A percentile compares a stretch with the other conserved stretches of the same genome.
These are phyloP conservation scores for Maconellicoccus hirsutus DNA, from an alignment of 1,140 invertebrate species.

Conservation along the genomic window DNA sequence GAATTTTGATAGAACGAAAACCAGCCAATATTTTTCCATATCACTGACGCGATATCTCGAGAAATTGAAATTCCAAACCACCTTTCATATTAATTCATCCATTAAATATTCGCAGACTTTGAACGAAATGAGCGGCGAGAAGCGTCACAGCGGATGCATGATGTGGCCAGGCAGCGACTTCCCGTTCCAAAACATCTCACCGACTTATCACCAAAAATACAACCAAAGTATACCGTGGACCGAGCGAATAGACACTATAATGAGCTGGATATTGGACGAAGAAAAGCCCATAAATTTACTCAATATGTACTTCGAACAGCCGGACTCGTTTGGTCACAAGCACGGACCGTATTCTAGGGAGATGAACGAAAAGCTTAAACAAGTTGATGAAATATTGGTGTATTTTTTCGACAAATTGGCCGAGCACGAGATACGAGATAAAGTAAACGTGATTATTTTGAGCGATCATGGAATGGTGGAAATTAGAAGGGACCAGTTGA, in stretches of 20 bases:
- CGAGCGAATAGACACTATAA: constrained; percentile 44
- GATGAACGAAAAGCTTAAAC: constrained; percentile 39
- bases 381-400: constrained; percentile 44
- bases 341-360: constrained; percentile 38
- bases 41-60: too few species aligned
- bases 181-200: constrained; percentile 38
- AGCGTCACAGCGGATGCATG: constrained; percentile 42
- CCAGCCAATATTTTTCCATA: too few species aligned
- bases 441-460: constrained; percentile 53
- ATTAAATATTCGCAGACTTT: constrained; percentile 41
- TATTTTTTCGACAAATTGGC: constrained; percentile 45
- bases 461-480: constrained; percentile 63
- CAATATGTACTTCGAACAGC: constrained; percentile 59
- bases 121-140: constrained; percentile 40
- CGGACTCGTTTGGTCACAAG: constrained; percentile 47
- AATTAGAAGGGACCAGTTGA: constrained; percentile 40
- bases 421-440: constrained; percentile 38
- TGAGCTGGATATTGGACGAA: constrained; percentile 52
- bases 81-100: too few species aligned
- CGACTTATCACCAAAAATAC: constrained; percentile 39
- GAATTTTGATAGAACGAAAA: too few species aligned
- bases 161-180: constrained; percentile 49
- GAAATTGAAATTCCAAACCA: too few species aligned
- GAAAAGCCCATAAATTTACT: constrained; percentile 47
- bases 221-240: constrained; percentile 41